Base-by-base conservation (phyloP, 1,140 invertebrate species). In the Pseudomyrmex concolor region DNA sequence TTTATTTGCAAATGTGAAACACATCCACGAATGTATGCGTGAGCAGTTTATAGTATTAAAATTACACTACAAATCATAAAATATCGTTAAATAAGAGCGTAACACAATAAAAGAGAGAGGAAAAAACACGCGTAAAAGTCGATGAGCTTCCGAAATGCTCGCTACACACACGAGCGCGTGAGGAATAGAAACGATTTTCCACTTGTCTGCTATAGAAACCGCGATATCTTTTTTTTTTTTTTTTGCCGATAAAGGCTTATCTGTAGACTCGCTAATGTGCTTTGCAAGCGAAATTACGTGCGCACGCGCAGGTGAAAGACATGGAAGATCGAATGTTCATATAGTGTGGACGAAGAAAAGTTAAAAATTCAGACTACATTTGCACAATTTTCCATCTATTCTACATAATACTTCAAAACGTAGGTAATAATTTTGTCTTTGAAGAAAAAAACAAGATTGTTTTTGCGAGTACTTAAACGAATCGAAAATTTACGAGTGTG, bases 261-360 rank as follows among this genome's bases (percentile, higher is more conserved):
- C 66, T 80, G 2, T 12, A n/a, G 19, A 70, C 66, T 71, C 43
- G 54, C n/a, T 50, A 71, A 71, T 71, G 54, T 80, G 76, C 66
- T 19, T 60, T 71, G 76, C 54, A 71, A 80, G 76, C 76, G 7
- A 59, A 70, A 60, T 80, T 80, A 71, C 59, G 43, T 50, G 76
- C 66, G 60, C 50, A 45, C 54, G 19, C 54, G 8, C 51, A 71
- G 51, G 54, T 80, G 66, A 13, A 71, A 60, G 34, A 70, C 22
- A 59, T 80, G 43, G 66, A 43, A 50, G 68, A 78, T 71, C 66
- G 54, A 71, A 80, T 80, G 70, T 70, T 59, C 43, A n/a, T 80
- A 59, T 70, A 19, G 34, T 59, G 48, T 45, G n/a, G 1, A n/a
- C 4, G 4, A 48, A 17, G 13, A n/a, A 63, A 60, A 63, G 25